Evolutionary conservation across 2,888 invertebrate genomes (phyloP).

Genomic region (Exephanes ischioxanthus): DNA sequence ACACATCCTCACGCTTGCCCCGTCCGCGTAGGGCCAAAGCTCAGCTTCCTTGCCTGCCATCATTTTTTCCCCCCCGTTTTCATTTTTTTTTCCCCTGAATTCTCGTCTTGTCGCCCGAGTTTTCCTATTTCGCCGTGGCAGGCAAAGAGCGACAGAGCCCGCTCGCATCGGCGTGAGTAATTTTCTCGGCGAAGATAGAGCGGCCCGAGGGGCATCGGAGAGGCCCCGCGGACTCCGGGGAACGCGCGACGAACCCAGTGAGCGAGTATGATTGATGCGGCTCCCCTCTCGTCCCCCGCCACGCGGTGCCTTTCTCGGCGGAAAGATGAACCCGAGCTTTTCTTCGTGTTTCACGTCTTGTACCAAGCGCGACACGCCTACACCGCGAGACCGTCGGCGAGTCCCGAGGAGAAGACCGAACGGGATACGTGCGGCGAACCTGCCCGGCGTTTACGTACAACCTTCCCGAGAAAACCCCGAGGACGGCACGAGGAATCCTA

Average conservation of each 20-base stretch:
- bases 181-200: constrained; percentile 78
- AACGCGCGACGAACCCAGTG: constrained; percentile 77
- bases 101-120: constrained; percentile 60
- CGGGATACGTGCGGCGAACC: constrained; percentile 35
- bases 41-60: background rate
- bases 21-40: background rate
- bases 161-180: constrained; percentile 74
- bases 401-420: constrained; percentile 46
- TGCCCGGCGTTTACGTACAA: constrained; percentile 19
- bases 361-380: constrained; percentile 47
- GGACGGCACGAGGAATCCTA: constrained; percentile 48
- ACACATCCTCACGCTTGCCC: background rate
- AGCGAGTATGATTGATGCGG: constrained; percentile 84
- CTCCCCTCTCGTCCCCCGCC: constrained; percentile 67
- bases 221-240: constrained; percentile 68
- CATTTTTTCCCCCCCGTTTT: background rate
- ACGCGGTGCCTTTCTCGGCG: constrained; percentile 26
- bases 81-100: background rate
- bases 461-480: constrained; percentile 10
- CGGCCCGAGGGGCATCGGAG: constrained; percentile 70
- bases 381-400: background rate
- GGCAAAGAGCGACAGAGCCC: background rate
- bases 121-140: constrained; percentile 74
- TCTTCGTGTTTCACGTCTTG: constrained; percentile 50
- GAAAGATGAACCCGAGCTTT: constrained; percentile 48